Base-by-base conservation (phyloP, 92 coral and sea anemone genomes). In the Actinostola sp. region DNA sequence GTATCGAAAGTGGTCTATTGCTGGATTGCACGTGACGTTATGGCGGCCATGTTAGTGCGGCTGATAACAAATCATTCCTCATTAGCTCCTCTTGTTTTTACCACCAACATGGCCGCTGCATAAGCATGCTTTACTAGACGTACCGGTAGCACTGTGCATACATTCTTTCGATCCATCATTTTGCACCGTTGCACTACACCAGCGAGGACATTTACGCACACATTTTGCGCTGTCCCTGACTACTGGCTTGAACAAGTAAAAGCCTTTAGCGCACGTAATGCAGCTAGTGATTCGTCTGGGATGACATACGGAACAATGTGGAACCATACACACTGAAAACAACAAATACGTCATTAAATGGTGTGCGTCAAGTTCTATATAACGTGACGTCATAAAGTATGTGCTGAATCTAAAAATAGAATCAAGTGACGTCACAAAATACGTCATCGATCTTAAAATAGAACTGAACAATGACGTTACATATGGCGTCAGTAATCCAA, bases 231-330 rank as follows among this genome's bases (percentile, higher is more conserved):
- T 71, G 35, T 82, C 89, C 66, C 59, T 76, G 45, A 71, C 65
- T 53, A 58, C 69, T 29, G 73, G 72, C 42, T 66, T 83, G 21
- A 70, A 71, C 23, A 63, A 28, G 24, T 84, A 84, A 55, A 62
- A 84, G 28, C 80, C 89, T 1, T 8, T 27, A 10, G 70, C 43
- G 35, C 89, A 84, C 50, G 77, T 71, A 11, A 35, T 34, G 41
- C 89, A 84, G 75, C 89, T 84, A 20, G 23, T 62, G n/a, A 80
- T 81, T 19, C 75, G 73, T 54, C 70, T 76, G 8, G 80, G 84
- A 44, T 77, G 71, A 52, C 89, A 84, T 1, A 66, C 67, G 39
- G 34, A 61, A 29, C 89, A 84, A 25, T 77, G 55, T 36, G 75
- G 75, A 44, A 79, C 89, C 45, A 34, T 42, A 57, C 89, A 84